These are phyloP conservation scores for Actenoides hombroni DNA, from an alignment of 2,113 vertebrate genomes.

Conservation along the genomic window DNA sequence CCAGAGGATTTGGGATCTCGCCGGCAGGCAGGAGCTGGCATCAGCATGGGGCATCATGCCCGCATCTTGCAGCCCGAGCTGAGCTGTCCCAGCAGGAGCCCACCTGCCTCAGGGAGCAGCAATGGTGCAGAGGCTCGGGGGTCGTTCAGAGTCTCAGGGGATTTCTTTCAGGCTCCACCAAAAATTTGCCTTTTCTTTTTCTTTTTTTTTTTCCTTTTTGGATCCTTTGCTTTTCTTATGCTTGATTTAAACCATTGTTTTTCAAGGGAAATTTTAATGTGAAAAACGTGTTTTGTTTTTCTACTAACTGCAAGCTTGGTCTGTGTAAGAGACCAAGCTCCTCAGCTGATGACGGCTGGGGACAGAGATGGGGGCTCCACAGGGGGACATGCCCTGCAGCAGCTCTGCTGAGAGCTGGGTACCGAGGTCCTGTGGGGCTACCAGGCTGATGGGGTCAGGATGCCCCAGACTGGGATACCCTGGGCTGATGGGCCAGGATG, in stretches of 20 bases:
- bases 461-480: neutral
- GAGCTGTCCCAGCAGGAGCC: neutral
- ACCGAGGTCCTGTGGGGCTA: neutral
- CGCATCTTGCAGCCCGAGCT: rapidly evolving
- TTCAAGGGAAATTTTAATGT: conserved; percentile 55
- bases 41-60: neutral
- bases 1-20: neutral
- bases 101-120: neutral
- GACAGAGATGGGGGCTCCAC: rapidly evolving
- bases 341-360: neutral
- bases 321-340: neutral
- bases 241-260: conserved; percentile 58
- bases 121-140: neutral
- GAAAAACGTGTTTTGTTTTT: conserved; percentile 57
- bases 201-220: neutral
- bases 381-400: neutral
- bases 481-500: rapidly evolving
- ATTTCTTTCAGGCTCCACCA: neutral
- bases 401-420: neutral
- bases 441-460: neutral
- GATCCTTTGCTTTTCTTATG: neutral
- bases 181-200: neutral
- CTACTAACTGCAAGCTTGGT: neutral
- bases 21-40: neutral
- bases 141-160: neutral